Base-by-base conservation (phyloP, 1,140 invertebrate species). In the Armadillidium nasatum region DNA sequence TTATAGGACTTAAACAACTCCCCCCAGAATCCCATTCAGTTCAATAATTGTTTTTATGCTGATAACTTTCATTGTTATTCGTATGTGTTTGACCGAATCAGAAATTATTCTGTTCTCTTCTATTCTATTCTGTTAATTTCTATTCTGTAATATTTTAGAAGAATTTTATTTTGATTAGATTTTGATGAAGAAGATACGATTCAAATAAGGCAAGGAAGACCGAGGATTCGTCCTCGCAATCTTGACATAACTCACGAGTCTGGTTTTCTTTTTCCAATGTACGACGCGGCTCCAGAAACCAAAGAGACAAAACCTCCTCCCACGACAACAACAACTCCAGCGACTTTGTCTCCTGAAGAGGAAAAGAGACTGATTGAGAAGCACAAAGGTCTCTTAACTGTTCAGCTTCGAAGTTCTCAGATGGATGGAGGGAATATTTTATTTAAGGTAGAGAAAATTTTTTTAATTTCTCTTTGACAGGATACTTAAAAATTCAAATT, bases 391-490 rank as follows among this genome's bases (percentile, higher is more conserved):
- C 76, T 66, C 15, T 23, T 80, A 11, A 74, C 72, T 4, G 75
- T 76, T 7, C 72, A 76, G 10, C 60, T 80, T 0, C 43, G 79
- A 22, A 76, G 50, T 15, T 68, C 69, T 0, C 79, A 80, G 69
- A 78, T 71, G 72, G 73, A 78, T 7, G 75, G 76, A 54, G 79
- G 79, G 4, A 80, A 68, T 76, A 74, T 80, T 23, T 66, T 80
- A 9, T 71, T 76, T 43, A 80, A 80, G 75, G 79, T 80, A 60
- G 1, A 7, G 19, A 60, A 33, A 33, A 33, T 3, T 33, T 33
- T 33, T 3, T 33, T 3, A 33, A 33, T 33, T 33, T 6, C 33
- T 6, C 6, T 33, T 33, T 33, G 6, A 33, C 33, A 33, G n/a
- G n/a, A n/a, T n/a, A n/a, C n/a, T n/a, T n/a, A n/a, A n/a, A 33